Base-by-base conservation (phyloP, 2,888 invertebrate genomes). In the Osedax frankpressi region DNA sequence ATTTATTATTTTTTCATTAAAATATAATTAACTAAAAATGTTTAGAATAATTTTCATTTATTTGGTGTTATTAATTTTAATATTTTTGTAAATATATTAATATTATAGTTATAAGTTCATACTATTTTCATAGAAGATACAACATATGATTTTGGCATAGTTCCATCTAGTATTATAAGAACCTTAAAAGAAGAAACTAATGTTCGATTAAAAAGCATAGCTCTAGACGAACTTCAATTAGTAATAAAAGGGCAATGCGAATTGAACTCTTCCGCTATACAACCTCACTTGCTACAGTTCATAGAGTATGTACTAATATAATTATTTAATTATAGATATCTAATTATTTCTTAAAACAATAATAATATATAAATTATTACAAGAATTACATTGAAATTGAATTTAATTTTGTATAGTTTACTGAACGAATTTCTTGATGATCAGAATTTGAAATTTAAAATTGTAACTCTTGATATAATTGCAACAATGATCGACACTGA, bases 221-320 rank as follows among this genome's bases (percentile, higher is more conserved):
- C 88, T 14, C 83, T 88, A 74, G 89, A 89, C 79, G 86, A 88
- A 78, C 84, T 89, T 69, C 86, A 87, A 75, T 84, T 84, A 24
- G 85, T 87, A 30, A 82, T 91, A 30, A 79, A 79, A 74, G 80
- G 81, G 65, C 79, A 83, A 71, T 76, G 79, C 71, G 77, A 72
- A 3, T 6, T 19, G 25, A 27, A 79, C 59, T 76, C 79, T 59
- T 75, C 76, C 19, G 78, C 85, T 69, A 85, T 89, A 70, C 87
- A 88, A 79, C 88, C 89, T 1, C 86, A 89, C 81, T 85, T 90
- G 79, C 87, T 88, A 77, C 86, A 88, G 29, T 87, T 90, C 75
- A 85, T 91, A 24, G 30, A 28, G 44, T 44, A 11, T 11, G 19
- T 44, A 44, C n/a, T n/a, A n/a, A n/a, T n/a, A n/a, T n/a, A n/a